Percentiles rank a stretch among this genome's conserved stretches.
Evolutionary conservation across 2,797 vertebrate species (phyloP).

Genomic region (Onychomys torridus): DNA sequence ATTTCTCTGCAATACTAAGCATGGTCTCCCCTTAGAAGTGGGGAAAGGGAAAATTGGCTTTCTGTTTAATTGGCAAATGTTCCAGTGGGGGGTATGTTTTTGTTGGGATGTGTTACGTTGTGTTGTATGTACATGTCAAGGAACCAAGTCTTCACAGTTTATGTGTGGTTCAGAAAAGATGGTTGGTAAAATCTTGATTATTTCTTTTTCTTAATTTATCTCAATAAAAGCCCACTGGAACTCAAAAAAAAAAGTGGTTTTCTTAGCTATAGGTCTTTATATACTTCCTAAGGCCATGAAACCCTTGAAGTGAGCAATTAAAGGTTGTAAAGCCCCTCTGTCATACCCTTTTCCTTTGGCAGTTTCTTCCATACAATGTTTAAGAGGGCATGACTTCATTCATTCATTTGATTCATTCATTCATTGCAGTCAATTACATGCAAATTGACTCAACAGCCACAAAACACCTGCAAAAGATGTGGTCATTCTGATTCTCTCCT

Average conservation of each 20-base stretch:
- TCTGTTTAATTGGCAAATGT: too few species aligned
- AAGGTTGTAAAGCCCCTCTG: neutral
- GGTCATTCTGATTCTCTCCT: neutral
- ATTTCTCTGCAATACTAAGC: neutral
- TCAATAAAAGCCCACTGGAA: constrained; percentile 99
- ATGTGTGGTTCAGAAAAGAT: constrained; percentile 74
- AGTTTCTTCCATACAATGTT: neutral
- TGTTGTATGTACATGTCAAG: constrained; percentile 76
- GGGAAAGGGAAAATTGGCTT: too few species aligned
- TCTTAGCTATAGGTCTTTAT: neutral
- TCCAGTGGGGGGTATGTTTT: too few species aligned
- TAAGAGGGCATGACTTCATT: neutral
- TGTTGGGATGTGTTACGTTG: too few species aligned
- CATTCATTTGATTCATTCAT: constrained; percentile 11
- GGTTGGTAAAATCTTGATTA: constrained; percentile 87
- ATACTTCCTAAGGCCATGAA: neutral
- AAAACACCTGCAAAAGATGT: neutral
- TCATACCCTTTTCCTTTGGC: neutral
- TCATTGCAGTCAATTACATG: neutral
- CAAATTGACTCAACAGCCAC: neutral
- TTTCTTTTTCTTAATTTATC: constrained; percentile 89
- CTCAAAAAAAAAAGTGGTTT: too few species aligned
- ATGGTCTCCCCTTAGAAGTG: neutral
- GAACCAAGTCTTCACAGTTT: constrained; percentile 73
- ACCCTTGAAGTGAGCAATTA: neutral